Conservation (phyloP, 2,113 vertebrate species). For the Dasyornis broadbenti region DNA sequence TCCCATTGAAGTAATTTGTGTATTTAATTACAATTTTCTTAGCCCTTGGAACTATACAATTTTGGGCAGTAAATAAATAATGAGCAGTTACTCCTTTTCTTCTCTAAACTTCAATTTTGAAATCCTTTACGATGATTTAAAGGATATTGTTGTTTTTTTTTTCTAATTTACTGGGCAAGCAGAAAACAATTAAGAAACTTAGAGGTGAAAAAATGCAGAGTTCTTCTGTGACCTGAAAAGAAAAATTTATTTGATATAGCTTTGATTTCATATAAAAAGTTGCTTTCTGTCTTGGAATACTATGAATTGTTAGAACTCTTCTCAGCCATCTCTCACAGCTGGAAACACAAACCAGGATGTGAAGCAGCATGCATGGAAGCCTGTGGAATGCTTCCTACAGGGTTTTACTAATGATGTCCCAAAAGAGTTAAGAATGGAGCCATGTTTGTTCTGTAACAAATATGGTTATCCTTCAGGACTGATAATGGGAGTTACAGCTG, state of each 20-base stretch:
- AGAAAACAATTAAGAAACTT: background rate
- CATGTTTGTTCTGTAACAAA: constrained; percentile 31
- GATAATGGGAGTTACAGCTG: constrained; percentile 3
- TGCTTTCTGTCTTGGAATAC: background rate
- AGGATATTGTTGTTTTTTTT: background rate
- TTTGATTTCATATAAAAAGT: background rate
- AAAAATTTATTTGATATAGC: background rate
- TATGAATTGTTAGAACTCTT: background rate
- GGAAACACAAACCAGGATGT: background rate
- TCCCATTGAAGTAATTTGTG: background rate
- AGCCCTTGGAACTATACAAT: background rate
- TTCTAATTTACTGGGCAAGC: background rate
- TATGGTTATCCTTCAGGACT: background rate
- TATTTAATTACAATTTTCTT: background rate
- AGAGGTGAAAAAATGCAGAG: background rate
- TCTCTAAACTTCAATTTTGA: background rate
- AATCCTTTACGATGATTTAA: background rate
- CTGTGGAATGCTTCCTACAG: background rate
- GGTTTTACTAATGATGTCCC: background rate
- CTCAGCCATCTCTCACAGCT: background rate
- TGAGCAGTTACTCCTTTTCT: background rate
- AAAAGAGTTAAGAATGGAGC: background rate
- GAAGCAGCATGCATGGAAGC: background rate
- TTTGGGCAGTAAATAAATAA: background rate
- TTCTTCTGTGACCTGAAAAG: background rate